phyloP scores from a whole-genome alignment of 2,113 vertebrate genomes.

The Calcarius ornatus region DNA sequence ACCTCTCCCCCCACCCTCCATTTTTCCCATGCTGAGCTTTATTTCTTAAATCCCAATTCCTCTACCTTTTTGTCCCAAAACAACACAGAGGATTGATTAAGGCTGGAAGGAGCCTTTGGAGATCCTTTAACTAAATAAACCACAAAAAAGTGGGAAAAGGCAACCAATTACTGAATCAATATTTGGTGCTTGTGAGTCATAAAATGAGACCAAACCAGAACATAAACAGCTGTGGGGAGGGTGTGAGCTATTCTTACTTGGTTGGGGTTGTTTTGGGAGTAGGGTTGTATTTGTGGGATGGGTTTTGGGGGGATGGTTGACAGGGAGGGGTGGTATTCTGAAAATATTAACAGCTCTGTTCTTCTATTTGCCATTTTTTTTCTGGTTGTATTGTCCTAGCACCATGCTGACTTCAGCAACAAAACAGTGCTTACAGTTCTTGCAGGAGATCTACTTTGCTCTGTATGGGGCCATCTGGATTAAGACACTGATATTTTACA shows the following conservation, averaged over 20 bases:
- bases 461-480: background rate
- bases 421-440: background rate
- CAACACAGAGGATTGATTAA: background rate
- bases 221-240: background rate
- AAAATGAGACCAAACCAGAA: background rate
- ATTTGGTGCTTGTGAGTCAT: background rate
- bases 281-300: background rate
- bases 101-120: background rate
- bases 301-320: rapidly evolving
- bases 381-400: background rate
- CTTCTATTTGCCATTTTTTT: background rate
- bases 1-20: background rate
- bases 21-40: background rate
- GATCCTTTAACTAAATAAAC: background rate
- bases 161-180: background rate
- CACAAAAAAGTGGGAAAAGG: background rate
- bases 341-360: background rate
- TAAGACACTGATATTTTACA: background rate
- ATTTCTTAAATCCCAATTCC: background rate
- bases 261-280: rapidly evolving
- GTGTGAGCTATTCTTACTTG: rapidly evolving
- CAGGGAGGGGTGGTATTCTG: background rate
- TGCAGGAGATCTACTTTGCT: background rate
- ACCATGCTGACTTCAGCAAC: background rate
- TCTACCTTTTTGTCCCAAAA: background rate